These are phyloP conservation scores for Xiphorhynchus erythropygius DNA, from an alignment of 2,797 vertebrate genomes.

Conservation along the genomic window DNA sequence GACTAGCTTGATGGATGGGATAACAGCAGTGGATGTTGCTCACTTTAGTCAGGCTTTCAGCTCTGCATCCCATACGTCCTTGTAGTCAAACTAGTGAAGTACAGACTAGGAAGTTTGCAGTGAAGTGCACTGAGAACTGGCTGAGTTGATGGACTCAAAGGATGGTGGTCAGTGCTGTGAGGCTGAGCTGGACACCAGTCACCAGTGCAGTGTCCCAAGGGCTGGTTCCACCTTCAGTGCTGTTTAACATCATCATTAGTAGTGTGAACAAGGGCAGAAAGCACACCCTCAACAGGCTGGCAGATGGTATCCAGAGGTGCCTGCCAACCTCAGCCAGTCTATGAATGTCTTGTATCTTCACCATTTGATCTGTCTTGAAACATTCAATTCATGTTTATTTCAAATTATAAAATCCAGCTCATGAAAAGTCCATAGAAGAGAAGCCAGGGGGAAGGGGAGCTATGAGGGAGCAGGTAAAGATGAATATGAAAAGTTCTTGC, in stretches of 20 bases:
- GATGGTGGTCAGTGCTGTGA: fast-evolving
- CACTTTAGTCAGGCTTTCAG: background rate
- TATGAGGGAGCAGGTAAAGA: background rate
- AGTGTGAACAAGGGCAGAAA: background rate
- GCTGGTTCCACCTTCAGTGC: background rate
- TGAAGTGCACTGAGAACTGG: background rate
- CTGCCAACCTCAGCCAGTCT: background rate
- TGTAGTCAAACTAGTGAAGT: background rate
- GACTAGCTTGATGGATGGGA: fast-evolving
- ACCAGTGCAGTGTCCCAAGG: background rate
- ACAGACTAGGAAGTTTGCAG: background rate
- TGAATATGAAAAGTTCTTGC: background rate
- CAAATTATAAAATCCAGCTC: background rate
- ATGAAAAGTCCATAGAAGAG: background rate
- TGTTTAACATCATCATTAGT: background rate
- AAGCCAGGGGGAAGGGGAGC: background rate
- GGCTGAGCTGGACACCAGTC: background rate
- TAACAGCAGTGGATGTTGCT: background rate
- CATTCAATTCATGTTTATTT: background rate
- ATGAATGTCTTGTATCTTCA: background rate
- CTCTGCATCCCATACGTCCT: background rate
- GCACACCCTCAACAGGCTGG: background rate
- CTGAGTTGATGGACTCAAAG: background rate
- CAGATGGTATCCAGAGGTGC: background rate
- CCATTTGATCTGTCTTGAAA: background rate